phyloP scores from a whole-genome alignment of 2,113 vertebrate species.

The Sceloporus undulatus region DNA sequence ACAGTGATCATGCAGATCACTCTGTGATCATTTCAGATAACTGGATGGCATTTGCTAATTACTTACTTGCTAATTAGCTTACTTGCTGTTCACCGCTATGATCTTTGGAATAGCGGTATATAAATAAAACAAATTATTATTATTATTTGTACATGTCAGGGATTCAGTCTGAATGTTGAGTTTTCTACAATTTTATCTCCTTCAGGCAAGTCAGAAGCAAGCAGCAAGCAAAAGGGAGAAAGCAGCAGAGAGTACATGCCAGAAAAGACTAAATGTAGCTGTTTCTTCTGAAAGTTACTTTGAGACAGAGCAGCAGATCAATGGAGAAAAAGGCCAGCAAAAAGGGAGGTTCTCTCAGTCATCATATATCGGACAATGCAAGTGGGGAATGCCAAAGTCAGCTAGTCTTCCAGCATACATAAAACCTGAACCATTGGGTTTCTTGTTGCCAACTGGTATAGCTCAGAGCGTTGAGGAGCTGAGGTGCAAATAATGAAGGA shows the following conservation, averaged over 20 bases:
- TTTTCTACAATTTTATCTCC: background rate
- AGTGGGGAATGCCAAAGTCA: background rate
- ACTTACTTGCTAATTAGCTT: too few species aligned
- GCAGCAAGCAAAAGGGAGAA: background rate
- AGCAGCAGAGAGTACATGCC: background rate
- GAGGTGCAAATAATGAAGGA: background rate
- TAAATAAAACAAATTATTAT: too few species aligned
- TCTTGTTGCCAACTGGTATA: constrained; percentile 5
- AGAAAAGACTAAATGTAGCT: background rate
- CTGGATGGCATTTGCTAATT: background rate
- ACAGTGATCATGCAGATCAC: too few species aligned
- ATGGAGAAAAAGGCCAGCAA: too few species aligned
- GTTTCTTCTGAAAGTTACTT: background rate
- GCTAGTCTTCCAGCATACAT: background rate
- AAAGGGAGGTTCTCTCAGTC: background rate
- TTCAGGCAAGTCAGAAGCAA: constrained; percentile 24
- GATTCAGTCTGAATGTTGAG: background rate
- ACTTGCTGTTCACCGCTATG: too few species aligned
- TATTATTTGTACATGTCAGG: background rate
- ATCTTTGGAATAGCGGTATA: too few species aligned
- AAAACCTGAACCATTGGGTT: constrained; percentile 28
- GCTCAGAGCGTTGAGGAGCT: constrained; percentile 15
- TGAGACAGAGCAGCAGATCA: background rate
- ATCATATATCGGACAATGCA: background rate
- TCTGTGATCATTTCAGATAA: background rate